Base-by-base conservation (phyloP, 1,140 invertebrate genomes). In the Drosophila simulans region DNA sequence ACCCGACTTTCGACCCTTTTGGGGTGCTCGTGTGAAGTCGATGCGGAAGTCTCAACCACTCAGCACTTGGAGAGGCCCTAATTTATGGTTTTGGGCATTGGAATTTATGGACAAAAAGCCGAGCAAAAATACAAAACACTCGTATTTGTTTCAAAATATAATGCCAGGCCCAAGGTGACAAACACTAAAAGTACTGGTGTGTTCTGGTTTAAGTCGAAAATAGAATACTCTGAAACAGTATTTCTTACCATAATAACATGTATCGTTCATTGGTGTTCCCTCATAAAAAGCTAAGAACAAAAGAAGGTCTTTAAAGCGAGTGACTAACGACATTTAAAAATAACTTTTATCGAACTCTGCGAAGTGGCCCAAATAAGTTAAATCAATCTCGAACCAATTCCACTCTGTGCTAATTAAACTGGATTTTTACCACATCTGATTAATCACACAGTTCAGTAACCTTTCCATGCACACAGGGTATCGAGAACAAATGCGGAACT, bases 11-110 rank as follows among this genome's bases (percentile, higher is more conserved):
- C 63, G 76, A 69, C 60, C 82, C 83, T 78, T 82, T 82, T 77
- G 31, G 22, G 20, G 5, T 51, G 15, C 40, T 42, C 35, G 37
- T 48, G 13, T 11, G 31, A 46, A 49, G 64, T 27, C 25, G 43
- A 49, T 17, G 35, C 31, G 45, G 57, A 64, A 65, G 55, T 70
- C 55, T 45, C 42, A 46, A 66, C 39, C 66, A 76, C 55, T 77
- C 73, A 52, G 57, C 77, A 81, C 72, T 84, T 37, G 82, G 63
- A 60, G 66, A 63, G 59, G 64, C 82, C 68, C 77, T 83, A 88
- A 86, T 86, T 86, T 86, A 86, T 88, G 79, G 79, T 75, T 88
- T 88, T 79, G 75, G 79, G 70, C 68, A 65, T 69, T 54, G 51
- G 64, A 88, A 86, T 86, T 88, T 88, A 86, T 86, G 83, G 70